phyloP scores from a whole-genome alignment of 2,797 vertebrate species.

The Pseudochirops corinnae region DNA sequence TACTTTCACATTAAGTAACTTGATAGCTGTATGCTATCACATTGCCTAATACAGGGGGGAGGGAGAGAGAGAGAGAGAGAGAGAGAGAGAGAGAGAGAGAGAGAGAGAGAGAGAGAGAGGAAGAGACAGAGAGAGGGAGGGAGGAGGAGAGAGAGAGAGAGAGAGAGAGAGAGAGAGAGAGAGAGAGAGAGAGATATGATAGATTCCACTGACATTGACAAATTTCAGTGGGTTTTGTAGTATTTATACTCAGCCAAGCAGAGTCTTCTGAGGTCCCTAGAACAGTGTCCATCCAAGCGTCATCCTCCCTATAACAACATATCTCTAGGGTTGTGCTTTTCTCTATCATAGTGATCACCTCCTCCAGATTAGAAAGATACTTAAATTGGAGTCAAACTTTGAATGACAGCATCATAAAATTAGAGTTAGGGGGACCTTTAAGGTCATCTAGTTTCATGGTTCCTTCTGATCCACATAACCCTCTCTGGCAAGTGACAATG shows the following conservation, averaged over 20 bases:
- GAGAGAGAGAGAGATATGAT: too few relatives aligned
- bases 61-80: too few relatives aligned
- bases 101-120: too few relatives aligned
- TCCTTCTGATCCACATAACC: too few relatives aligned
- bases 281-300: not conserved
- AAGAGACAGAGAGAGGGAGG: not conserved
- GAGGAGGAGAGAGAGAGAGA: too few relatives aligned
- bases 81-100: too few relatives aligned
- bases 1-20: not conserved
- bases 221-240: not conserved
- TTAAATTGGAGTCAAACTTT: not conserved
- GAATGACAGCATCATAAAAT: too few relatives aligned
- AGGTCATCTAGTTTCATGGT: too few relatives aligned
- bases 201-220: slow-evolving; percentile 31
- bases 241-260: slow-evolving; percentile 2
- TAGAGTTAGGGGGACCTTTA: too few relatives aligned
- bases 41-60: not conserved
- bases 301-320: too few relatives aligned
- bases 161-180: too few relatives aligned
- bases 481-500: too few relatives aligned
- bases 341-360: slow-evolving; percentile 10
- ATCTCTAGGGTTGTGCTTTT: not conserved
- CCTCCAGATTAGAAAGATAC: not conserved
- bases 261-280: not conserved
- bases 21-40: not conserved